Conservation (phyloP, 2,797 vertebrate species). For the Poeciliopsis turneri region DNA sequence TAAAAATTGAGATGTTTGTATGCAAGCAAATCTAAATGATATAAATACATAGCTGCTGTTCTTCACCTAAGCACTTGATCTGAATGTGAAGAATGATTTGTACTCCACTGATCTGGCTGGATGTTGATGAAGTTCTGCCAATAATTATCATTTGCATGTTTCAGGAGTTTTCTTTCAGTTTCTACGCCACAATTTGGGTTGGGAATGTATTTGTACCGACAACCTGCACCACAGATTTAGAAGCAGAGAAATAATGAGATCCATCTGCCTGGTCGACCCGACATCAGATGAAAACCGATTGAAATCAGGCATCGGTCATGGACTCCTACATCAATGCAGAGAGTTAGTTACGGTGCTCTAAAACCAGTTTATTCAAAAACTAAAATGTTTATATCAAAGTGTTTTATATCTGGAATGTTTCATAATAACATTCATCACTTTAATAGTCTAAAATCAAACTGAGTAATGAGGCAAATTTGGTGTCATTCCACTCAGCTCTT, state of each 20-base stretch:
- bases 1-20: background rate
- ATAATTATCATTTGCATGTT: background rate
- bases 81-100: background rate
- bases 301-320: background rate
- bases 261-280: background rate
- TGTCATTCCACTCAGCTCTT: constrained; percentile 21
- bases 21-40: background rate
- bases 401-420: background rate
- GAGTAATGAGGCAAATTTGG: constrained; percentile 6
- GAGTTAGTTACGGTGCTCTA: too few species aligned
- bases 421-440: background rate
- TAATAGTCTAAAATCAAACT: background rate
- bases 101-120: too few species aligned
- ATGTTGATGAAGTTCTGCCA: background rate
- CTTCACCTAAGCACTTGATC: background rate
- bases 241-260: background rate
- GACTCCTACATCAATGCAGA: background rate
- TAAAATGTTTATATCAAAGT: background rate
- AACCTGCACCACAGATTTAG: background rate
- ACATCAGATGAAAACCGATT: background rate
- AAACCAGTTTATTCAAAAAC: background rate
- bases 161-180: background rate
- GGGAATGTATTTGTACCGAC: background rate
- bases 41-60: background rate
- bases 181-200: background rate